Conservation (phyloP, 2,888 invertebrate genomes). For the Lordiphosa fenestrarum region DNA sequence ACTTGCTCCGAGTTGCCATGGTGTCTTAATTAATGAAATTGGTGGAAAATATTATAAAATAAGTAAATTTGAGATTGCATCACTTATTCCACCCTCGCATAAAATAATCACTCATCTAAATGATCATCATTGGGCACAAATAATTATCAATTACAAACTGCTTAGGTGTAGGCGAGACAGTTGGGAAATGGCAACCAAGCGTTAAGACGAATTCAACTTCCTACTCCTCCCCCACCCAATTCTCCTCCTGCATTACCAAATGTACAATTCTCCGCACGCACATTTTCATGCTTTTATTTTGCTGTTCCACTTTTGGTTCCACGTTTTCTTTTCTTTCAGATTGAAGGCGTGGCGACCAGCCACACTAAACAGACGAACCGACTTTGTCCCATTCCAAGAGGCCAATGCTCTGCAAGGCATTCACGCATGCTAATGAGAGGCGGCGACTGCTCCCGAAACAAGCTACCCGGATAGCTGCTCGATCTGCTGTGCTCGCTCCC, state of each 20-base stretch:
- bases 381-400: slow-evolving; percentile 17
- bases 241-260: not conserved
- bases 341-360: slow-evolving; percentile 2
- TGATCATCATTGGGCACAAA: too few species aligned
- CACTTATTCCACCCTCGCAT: too few species aligned
- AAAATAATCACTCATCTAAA: too few species aligned
- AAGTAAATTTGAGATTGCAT: too few species aligned
- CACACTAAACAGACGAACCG: slow-evolving; percentile 5
- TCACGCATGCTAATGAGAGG: slow-evolving; percentile 58
- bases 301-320: not conserved
- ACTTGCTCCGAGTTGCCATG: too few species aligned
- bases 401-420: slow-evolving; percentile 56
- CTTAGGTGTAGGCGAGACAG: too few species aligned
- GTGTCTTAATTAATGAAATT: too few species aligned
- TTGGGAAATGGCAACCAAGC: not conserved
- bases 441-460: slow-evolving; percentile 5
- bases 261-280: slow-evolving; percentile 58
- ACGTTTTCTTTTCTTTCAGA: not conserved
- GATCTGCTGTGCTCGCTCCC: too few species aligned
- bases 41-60: too few species aligned
- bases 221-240: not conserved
- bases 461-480: too few species aligned
- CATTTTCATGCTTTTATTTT: slow-evolving; percentile 19
- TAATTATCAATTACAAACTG: too few species aligned
- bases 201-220: slow-evolving; percentile 10